Percentiles rank a stretch among this genome's conserved stretches.
Evolutionary conservation across 2,888 invertebrate genomes (phyloP).

Genomic region (Drosophila quinaria): DNA sequence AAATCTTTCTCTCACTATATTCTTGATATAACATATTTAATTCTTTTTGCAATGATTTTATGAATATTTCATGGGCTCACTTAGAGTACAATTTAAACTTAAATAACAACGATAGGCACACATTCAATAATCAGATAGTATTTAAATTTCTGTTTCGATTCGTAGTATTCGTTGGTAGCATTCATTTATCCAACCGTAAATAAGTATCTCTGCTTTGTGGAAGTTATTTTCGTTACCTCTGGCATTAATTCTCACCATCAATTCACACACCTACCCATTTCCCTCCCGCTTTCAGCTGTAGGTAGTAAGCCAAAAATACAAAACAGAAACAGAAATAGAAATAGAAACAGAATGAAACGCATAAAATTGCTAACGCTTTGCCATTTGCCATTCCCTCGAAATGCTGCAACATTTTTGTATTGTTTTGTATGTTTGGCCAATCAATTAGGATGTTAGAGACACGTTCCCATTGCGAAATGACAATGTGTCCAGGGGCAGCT

Average conservation of each 20-base stretch:
- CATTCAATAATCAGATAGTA: slow-evolving; percentile 15
- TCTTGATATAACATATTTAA: too few relatives aligned
- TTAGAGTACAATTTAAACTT: background rate
- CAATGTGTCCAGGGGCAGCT: slow-evolving; percentile 19
- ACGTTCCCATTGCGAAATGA: slow-evolving; percentile 41
- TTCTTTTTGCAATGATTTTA: too few relatives aligned
- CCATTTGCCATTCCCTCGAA: slow-evolving; percentile 20
- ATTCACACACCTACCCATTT: background rate
- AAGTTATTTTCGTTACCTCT: slow-evolving; percentile 8
- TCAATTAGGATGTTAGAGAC: slow-evolving; percentile 72
- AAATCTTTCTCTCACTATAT: too few relatives aligned
- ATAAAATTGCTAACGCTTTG: slow-evolving; percentile 37
- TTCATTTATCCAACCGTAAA: slow-evolving; percentile 29
- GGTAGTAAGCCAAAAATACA: slow-evolving; percentile 9
- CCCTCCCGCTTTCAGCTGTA: background rate
- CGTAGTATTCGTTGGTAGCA: background rate
- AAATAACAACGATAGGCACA: background rate
- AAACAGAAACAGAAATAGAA: background rate
- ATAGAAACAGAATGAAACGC: slow-evolving; percentile 32
- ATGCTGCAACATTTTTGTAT: slow-evolving; percentile 29
- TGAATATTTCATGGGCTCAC: background rate
- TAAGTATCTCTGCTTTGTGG: slow-evolving; percentile 21
- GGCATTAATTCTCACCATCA: slow-evolving; percentile 14
- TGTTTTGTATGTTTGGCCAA: slow-evolving; percentile 52
- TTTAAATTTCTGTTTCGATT: slow-evolving; percentile 7